Evolutionary conservation across 2,797 vertebrate species (phyloP), one percentile per base, ranked within the genome.

Genomic region (Lates japonicus): DNA sequence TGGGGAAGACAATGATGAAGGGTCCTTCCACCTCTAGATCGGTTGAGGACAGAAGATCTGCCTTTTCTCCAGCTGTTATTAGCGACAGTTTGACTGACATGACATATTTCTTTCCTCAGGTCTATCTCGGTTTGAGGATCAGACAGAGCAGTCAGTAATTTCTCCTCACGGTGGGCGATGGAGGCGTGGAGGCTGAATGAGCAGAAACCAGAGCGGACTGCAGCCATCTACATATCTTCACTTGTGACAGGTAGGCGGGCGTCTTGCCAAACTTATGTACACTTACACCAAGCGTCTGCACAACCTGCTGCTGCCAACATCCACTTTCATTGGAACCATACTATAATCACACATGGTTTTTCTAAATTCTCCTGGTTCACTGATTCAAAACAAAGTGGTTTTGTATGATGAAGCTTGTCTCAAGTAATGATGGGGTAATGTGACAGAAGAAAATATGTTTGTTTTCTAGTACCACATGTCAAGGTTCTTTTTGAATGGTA

Each of bases 141-240:
- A 93, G 2, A 60, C 92, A 2, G 96, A 97, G 29, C 11, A 94
- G 0, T 92, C 94, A 16, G 95, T 71, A 90, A 49, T 13, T 94
- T 94, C 81, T 96, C 96, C 66, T 93, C 96, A 0, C 95, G 91
- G 52, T 98, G 97, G 97, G n/a, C n/a, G n/a, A 97, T 48, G 74
- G 72, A 44, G 70, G 93, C 0, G 95, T 96, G 95, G 92, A 58
- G 96, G 93, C 41, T 97, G 97, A 97, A 96, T 95, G 88, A 97
- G 74, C 86, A 94, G 74, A 91, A 85, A 63, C 94, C 93, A 52
- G 97, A 97, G 49, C 64, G 0, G 97, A 98, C 61, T 72, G n/a
- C n/a, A n/a, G n/a, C n/a, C n/a, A n/a, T 94, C 37, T 92, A 86
- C 69, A 91, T 78, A 39, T 61, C 91, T 1, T 94, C 93, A n/a